Conservation (phyloP, 2,888 invertebrate species). For the Hypena proboscidalis region DNA sequence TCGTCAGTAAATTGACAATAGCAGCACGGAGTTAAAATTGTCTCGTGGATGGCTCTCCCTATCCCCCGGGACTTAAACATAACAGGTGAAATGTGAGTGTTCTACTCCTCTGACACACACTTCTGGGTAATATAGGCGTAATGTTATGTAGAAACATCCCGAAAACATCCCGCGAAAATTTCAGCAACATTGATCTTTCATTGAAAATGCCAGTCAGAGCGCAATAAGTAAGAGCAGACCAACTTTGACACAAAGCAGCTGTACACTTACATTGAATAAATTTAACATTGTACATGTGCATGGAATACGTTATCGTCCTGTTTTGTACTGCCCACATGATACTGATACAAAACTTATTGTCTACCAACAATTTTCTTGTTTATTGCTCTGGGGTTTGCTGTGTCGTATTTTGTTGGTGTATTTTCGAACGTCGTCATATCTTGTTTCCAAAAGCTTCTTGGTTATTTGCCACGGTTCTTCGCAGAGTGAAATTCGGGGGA, state of each 20-base stretch:
- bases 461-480: constrained; percentile 4
- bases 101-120: no score
- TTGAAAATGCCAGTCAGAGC: constrained; percentile 35
- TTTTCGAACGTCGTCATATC: constrained; percentile 7
- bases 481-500: no score
- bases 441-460: not conserved
- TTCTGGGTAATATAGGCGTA: no score
- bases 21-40: no score
- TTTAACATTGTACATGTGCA: constrained; percentile 52
- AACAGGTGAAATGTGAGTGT: no score
- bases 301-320: constrained; percentile 43
- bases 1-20: no score
- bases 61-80: no score
- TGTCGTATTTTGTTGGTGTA: constrained; percentile 27
- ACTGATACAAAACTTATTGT: constrained; percentile 45
- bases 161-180: no score
- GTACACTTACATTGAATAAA: constrained; percentile 50
- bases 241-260: constrained; percentile 57
- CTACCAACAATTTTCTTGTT: constrained; percentile 44
- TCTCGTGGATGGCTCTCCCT: no score
- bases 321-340: constrained; percentile 45
- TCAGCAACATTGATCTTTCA: constrained; percentile 19
- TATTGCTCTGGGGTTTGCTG: constrained; percentile 38
- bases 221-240: constrained; percentile 34
- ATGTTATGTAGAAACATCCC: no score